Evolutionary conservation across 2,888 invertebrate species (phyloP).

Genomic region (Monoplex corrugatus): DNA sequence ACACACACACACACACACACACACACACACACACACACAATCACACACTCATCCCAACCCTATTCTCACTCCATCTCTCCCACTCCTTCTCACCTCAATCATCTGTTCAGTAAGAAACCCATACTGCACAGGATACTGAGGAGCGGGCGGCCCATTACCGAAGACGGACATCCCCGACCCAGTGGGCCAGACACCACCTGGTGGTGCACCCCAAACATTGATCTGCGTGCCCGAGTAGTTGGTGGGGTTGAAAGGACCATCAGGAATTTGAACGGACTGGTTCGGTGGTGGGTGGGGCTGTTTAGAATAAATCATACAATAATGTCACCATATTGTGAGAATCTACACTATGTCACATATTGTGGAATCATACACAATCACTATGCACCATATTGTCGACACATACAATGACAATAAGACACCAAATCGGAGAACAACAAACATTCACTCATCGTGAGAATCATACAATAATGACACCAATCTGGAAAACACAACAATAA

Average conservation of each 20-base stretch:
- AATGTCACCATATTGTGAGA: not conserved
- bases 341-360: no score
- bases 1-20: constrained; percentile 10
- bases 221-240: constrained; percentile 82
- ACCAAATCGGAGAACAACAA: no score
- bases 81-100: constrained; percentile 68
- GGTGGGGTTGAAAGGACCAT: constrained; percentile 80
- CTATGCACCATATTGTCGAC: no score
- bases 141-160: constrained; percentile 62
- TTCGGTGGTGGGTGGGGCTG: not conserved
- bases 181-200: constrained; percentile 65
- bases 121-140: constrained; percentile 76
- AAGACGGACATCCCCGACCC: constrained; percentile 63
- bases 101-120: constrained; percentile 80
- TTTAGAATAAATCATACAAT: not conserved
- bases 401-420: no score
- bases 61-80: no score
- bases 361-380: no score
- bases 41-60: not conserved
- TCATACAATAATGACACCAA: no score
- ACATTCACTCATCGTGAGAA: no score
- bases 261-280: constrained; percentile 67
- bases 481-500: no score
- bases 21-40: constrained; percentile 37
- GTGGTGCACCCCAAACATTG: constrained; percentile 81